Evolutionary conservation across 2,113 vertebrate species (phyloP).

Genomic region (Octodon degus): DNA sequence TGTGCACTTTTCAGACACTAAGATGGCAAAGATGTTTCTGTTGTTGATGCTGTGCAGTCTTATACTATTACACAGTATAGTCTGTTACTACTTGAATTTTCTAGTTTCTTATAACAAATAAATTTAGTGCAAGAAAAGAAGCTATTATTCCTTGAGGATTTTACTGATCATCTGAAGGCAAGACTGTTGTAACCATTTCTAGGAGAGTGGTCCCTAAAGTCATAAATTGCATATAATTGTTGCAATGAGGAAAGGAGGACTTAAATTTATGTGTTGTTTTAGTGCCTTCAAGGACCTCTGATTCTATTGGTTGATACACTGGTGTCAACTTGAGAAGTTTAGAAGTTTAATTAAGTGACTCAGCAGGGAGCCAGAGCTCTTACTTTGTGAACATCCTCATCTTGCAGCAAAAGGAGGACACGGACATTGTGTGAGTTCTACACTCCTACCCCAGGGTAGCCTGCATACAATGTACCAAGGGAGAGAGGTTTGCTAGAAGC

Average conservation of each 20-base stretch:
- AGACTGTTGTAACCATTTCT: no score
- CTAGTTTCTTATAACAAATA: neutral
- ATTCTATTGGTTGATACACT: no score
- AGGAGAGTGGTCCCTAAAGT: neutral
- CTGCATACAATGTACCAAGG: no score
- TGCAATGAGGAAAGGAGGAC: neutral
- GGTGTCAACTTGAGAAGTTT: no score
- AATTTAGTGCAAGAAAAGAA: neutral
- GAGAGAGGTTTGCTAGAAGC: no score
- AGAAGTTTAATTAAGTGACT: no score
- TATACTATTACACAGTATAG: neutral
- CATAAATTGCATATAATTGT: neutral
- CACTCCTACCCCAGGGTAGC: no score
- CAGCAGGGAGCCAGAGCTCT: no score
- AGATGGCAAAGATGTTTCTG: neutral
- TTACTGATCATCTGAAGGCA: neutral
- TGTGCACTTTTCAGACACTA: neutral
- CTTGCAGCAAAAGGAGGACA: no score
- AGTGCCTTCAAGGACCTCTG: neutral
- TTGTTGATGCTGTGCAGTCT: neutral
- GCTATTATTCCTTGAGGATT: neutral
- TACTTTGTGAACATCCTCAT: no score
- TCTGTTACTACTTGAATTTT: neutral
- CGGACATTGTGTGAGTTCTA: no score
- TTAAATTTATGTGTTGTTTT: neutral